Conservation (phyloP, 2,113 vertebrate species). For the Hylia prasina region DNA sequence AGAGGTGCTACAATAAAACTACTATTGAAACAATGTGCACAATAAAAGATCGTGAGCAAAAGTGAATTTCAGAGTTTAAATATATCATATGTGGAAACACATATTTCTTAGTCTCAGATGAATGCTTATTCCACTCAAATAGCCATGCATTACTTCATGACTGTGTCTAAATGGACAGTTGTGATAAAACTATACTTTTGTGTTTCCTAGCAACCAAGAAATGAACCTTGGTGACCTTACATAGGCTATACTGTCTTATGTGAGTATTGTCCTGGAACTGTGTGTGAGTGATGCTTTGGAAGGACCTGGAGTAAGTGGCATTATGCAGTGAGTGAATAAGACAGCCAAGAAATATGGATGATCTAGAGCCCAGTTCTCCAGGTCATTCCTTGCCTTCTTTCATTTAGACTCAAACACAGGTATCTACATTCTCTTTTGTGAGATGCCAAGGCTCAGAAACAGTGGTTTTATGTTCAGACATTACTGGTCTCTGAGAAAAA, state of each 20-base stretch:
- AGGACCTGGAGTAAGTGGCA: background rate
- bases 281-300: background rate
- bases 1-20: background rate
- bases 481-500: background rate
- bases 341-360: background rate
- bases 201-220: background rate
- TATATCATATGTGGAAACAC: background rate
- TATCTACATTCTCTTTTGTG: background rate
- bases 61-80: background rate
- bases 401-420: background rate
- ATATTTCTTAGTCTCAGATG: background rate
- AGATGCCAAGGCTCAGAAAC: background rate
- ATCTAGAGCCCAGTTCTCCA: background rate
- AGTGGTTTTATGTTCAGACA: background rate
- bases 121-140: background rate
- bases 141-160: background rate
- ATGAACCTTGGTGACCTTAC: background rate
- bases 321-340: background rate
- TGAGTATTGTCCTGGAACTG: background rate
- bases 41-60: background rate
- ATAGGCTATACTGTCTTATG: background rate
- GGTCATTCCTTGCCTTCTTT: background rate
- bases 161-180: background rate
- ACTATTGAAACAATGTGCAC: background rate
- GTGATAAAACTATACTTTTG: background rate